Percentiles rank a stretch among this genome's conserved stretches.
Evolutionary conservation across 2,888 invertebrate genomes (phyloP).

Genomic region (Yponomeuta cagnagella): DNA sequence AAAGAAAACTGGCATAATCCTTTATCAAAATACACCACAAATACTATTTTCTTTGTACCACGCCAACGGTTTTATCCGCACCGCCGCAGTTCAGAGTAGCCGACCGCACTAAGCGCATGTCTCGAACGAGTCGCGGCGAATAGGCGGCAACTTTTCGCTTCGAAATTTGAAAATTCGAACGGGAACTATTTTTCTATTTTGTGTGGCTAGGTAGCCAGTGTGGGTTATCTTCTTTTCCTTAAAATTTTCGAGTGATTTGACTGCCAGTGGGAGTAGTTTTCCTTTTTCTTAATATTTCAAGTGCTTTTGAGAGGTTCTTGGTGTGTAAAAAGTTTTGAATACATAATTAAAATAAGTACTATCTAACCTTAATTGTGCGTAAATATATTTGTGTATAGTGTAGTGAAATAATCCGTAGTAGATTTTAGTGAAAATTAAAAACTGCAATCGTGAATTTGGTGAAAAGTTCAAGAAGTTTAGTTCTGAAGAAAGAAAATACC

Average conservation of each 20-base stretch:
- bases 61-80: not conserved
- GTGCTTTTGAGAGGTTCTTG: no score
- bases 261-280: not conserved
- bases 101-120: not conserved
- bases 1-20: not conserved
- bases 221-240: not conserved
- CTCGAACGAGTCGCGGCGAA: not conserved
- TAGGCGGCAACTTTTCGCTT: not conserved
- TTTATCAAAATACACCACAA: not conserved
- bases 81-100: not conserved
- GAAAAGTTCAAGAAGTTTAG: no score
- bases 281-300: no score
- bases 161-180: not conserved
- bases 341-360: no score
- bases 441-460: no score
- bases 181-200: not conserved
- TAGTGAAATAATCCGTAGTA: no score
- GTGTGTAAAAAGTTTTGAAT: no score
- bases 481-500: no score
- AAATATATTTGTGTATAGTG: no score
- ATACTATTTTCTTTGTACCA: not conserved
- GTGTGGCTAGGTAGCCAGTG: not conserved
- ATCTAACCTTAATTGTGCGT: no score
- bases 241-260: not conserved
- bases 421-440: no score